Base-by-base conservation (phyloP, 2,888 invertebrate species). In the Asteroscopus sphinx region DNA sequence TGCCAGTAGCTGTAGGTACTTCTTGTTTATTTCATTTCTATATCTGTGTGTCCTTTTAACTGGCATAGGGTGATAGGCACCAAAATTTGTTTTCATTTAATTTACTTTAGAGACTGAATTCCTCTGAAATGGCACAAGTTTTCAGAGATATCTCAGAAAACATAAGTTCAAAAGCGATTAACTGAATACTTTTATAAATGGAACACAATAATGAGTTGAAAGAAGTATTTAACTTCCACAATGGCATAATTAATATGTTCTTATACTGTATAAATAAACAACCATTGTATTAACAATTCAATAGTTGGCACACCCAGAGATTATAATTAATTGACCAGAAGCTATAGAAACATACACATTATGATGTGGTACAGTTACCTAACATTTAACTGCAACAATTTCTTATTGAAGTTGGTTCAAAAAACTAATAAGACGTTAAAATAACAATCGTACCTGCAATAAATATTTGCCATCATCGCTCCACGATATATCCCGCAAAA, bases 381-480 rank as follows among this genome's bases (percentile, higher is more conserved):
- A 63, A 52, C 17, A 40, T 15, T 5, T 37, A n/a, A 9, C 16
- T 17, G 33, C 12, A 40, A 21, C 1, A 35, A 17, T 45, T 21
- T 11, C 13, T 12, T 11, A 15, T 8, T 44, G 1, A 44, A 30
- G 6, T 28, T 39, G 0, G 11, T 15, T 39, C 2, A 15, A 17
- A 1, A 21, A 4, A 44, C 0, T 0, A 9, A 35, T 36, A 13
- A 1, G 6, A 15, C 3, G 6, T 12, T 3, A 26, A 52, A 48
- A 33, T 25, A 6, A 13, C 46, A 15, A 9, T 61, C 47, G 66
- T 85, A 94, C 94, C 90, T 94, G 93, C 69, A 94, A 82, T 45
- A 94, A 76, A 67, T 94, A 94, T 88, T 94, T 94, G 68, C 93
- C 90, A 76, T 94, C 94, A 66, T 94, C 93, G 73, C 94, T 94